Evolutionary conservation across 2,113 vertebrate species (phyloP).

Genomic region (Oxygymnocypris stewartii): DNA sequence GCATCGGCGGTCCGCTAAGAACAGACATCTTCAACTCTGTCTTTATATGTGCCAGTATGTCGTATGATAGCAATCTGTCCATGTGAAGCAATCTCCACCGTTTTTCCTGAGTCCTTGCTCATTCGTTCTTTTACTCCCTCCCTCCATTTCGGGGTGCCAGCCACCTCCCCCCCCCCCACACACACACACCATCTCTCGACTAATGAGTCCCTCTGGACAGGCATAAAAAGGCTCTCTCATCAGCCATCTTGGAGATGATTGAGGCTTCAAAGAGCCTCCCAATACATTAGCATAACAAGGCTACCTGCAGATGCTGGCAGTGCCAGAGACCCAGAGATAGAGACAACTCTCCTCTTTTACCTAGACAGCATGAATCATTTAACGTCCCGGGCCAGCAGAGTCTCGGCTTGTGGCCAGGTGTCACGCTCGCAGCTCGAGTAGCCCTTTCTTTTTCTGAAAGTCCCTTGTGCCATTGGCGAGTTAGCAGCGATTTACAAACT

Average conservation of each 20-base stretch:
- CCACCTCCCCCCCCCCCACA: neutral
- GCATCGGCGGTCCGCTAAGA: constrained; percentile 39
- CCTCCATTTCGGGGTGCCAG: too few relatives aligned
- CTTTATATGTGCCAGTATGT: constrained; percentile 44
- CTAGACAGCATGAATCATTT: constrained; percentile 60
- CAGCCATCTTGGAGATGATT: constrained; percentile 57
- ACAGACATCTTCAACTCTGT: constrained; percentile 49
- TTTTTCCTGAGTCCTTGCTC: constrained; percentile 24
- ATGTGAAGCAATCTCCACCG: neutral
- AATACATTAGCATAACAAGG: constrained; percentile 61
- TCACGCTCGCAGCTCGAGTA: neutral
- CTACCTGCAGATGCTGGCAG: constrained; percentile 57
- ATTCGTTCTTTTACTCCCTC: constrained; percentile 18
- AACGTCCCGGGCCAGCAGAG: constrained; percentile 35
- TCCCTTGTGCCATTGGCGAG: constrained; percentile 23
- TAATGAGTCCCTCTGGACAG: constrained; percentile 61
- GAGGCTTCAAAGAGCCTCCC: constrained; percentile 57
- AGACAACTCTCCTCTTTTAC: constrained; percentile 51
- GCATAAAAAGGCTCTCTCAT: constrained; percentile 59
- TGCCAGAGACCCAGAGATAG: constrained; percentile 47
- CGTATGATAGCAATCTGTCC: constrained; percentile 50
- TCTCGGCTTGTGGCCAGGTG: constrained; percentile 51
- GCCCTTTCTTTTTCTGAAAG: constrained; percentile 25
- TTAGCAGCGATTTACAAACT: neutral
- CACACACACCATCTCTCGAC: neutral